Conservation (phyloP, 1,140 invertebrate species). For the Asobara japonica region DNA sequence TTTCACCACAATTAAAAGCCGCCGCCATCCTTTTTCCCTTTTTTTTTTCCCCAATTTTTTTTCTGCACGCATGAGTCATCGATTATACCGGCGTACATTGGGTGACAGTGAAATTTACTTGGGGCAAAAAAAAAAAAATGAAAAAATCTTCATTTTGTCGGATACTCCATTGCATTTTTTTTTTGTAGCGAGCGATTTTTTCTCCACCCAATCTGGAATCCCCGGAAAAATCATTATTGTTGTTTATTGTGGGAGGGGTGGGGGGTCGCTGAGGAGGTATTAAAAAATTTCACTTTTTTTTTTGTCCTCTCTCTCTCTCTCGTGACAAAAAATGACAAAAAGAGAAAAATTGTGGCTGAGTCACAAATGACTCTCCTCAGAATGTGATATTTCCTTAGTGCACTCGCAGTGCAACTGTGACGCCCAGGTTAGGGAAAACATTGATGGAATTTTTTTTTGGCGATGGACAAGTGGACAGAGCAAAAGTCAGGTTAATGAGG, state of each 20-base stretch:
- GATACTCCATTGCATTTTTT: conserved; percentile 26
- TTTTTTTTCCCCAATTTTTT: conserved; percentile 16
- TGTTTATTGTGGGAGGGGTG: not conserved
- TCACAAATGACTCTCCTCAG: not conserved
- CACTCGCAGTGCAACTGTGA: not conserved
- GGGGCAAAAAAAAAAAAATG: conserved; percentile 43
- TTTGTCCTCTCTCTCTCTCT: not conserved
- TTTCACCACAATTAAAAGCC: not conserved
- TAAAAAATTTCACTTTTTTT: not conserved
- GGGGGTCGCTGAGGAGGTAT: not conserved
- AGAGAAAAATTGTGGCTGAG: not conserved
- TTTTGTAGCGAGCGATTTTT: not conserved
- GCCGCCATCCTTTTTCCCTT: not conserved
- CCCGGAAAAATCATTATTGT: not conserved
- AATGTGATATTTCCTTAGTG: not conserved
- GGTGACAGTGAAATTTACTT: conserved; percentile 50
- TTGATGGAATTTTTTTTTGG: not conserved
- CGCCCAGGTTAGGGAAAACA: conserved; percentile 5
- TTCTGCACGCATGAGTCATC: not conserved
- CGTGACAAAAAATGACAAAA: not conserved
- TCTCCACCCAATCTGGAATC: not conserved
- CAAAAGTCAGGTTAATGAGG: no score
- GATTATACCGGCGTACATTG: conserved; percentile 36
- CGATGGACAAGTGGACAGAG: not conserved
- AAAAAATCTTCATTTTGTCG: no score